A percentile compares a stretch with the other conserved stretches of the same genome.
phyloP scores from a whole-genome alignment of 2,113 vertebrate genomes.

The Narcine bancroftii region DNA sequence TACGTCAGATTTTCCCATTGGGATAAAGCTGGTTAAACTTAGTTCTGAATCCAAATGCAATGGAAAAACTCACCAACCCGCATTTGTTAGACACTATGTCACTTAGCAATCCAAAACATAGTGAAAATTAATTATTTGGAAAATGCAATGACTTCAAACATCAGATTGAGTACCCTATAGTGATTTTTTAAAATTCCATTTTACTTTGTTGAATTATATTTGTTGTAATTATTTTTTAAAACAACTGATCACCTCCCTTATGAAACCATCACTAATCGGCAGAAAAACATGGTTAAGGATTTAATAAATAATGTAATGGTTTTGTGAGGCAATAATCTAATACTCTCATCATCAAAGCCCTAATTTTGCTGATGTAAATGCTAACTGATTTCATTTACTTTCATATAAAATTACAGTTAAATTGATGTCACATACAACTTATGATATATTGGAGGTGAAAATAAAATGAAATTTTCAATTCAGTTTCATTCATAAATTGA shows the following conservation, averaged over 20 bases:
- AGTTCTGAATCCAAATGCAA: neutral
- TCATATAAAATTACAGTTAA: neutral
- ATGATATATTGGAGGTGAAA: neutral
- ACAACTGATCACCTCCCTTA: neutral
- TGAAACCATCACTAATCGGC: neutral
- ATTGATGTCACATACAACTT: neutral
- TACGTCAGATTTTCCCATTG: neutral
- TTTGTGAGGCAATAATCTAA: too few relatives aligned
- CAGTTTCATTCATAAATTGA: neutral
- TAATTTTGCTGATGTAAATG: neutral
- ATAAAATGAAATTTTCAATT: neutral
- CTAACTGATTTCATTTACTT: neutral
- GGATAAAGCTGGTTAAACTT: neutral
- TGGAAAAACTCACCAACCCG: neutral
- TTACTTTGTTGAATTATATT: neutral
- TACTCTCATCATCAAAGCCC: neutral
- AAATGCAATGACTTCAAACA: neutral
- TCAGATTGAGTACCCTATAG: neutral
- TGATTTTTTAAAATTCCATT: too few relatives aligned
- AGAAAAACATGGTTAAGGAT: neutral
- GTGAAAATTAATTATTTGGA: neutral
- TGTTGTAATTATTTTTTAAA: neutral
- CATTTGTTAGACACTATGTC: neutral
- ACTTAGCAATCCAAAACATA: neutral
- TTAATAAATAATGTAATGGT: neutral